These are phyloP conservation scores for Cyanoliseus patagonus DNA, from an alignment of 2,113 vertebrate species.

Conservation along the genomic window DNA sequence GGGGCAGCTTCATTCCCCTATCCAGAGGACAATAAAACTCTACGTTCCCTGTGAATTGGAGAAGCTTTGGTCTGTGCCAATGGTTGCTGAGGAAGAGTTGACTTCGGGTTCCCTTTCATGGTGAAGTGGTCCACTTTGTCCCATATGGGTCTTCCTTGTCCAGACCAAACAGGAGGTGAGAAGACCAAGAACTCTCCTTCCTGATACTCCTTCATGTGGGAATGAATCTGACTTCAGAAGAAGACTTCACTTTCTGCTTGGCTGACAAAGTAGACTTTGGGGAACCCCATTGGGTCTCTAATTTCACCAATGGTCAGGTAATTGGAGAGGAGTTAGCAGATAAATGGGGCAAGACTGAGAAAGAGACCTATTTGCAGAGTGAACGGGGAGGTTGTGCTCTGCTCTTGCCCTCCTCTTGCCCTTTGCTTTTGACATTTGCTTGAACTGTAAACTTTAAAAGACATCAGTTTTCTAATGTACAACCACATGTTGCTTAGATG, in stretches of 20 bases:
- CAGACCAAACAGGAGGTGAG: background rate
- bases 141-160: background rate
- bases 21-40: background rate
- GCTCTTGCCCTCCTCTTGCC: background rate
- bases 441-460: background rate
- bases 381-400: background rate
- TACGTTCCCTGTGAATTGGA: too few relatives aligned
- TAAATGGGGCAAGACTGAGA: background rate
- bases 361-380: background rate
- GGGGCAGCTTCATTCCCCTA: fast-evolving
- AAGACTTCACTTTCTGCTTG: background rate
- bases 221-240: background rate
- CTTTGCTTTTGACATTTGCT: background rate
- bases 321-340: background rate
- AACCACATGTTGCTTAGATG: background rate
- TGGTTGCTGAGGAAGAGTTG: background rate
- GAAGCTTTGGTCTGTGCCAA: background rate
- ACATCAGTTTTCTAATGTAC: background rate
- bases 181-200: background rate
- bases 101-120: background rate
- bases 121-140: background rate
- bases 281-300: background rate
- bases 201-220: background rate
- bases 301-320: background rate
- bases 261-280: background rate